phyloP scores from a whole-genome alignment of 2,888 invertebrate genomes.

The Hartigia nigra region DNA sequence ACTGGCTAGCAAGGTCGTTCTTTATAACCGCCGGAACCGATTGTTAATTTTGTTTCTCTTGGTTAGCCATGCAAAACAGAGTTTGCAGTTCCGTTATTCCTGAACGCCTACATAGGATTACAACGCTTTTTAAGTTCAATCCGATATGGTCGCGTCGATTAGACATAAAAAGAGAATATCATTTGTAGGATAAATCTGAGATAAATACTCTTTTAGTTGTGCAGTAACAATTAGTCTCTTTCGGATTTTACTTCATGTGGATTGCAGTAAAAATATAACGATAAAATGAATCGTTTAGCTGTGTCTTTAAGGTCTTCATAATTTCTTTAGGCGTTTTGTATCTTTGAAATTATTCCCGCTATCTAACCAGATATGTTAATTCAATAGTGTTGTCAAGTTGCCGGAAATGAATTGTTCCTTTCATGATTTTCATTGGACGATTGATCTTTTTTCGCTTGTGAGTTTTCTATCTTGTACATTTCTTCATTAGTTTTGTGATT shows the following conservation, averaged over 20 bases:
- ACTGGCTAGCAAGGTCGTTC: conserved; percentile 16
- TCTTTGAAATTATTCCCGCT: not conserved
- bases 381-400: not conserved
- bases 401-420: not conserved
- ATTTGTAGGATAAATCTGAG: not conserved
- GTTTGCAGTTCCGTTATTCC: not conserved
- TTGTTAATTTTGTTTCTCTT: conserved; percentile 40
- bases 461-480: not conserved
- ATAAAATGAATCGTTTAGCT: not conserved
- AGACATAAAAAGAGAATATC: not conserved
- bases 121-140: not conserved
- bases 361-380: not conserved
- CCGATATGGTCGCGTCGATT: not conserved
- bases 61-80: conserved; percentile 49
- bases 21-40: not conserved
- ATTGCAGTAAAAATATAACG: not conserved
- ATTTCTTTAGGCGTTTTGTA: not conserved
- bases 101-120: not conserved
- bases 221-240: not conserved
- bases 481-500: not conserved
- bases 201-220: not conserved
- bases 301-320: not conserved
- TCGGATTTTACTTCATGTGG: not conserved
- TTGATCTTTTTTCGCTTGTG: not conserved
- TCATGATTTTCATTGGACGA: not conserved